These are phyloP conservation scores for Drosophila melanosoma DNA, from an alignment of 2,888 invertebrate species.

Conservation along the genomic window DNA sequence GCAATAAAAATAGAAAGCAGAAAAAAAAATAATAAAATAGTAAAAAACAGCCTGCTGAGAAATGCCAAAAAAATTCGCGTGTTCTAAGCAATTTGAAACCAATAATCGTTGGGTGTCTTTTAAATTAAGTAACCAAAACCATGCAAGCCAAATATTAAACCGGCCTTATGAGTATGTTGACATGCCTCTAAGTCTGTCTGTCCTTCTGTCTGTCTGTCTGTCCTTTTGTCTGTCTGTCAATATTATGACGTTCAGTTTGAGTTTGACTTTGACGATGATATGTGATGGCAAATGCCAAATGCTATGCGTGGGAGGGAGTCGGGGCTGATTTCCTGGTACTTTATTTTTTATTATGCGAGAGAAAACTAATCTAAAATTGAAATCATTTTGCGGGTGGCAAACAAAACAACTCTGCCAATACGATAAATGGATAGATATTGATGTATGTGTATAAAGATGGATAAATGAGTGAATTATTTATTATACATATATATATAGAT, in stretches of 20 bases:
- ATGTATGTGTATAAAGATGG: slow-evolving; percentile 26
- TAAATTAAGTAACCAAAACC: slow-evolving; percentile 77
- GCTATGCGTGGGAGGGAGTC: slow-evolving; percentile 18
- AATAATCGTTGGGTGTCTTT: slow-evolving; percentile 81
- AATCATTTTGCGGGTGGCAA: slow-evolving; percentile 73
- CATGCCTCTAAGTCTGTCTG: slow-evolving; percentile 45
- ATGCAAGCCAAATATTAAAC: slow-evolving; percentile 68
- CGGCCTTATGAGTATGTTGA: slow-evolving; percentile 52
- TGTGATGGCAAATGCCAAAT: slow-evolving; percentile 51
- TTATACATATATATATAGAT: slow-evolving; percentile 41
- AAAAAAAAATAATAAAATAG: slow-evolving; percentile 24
- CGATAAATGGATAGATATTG: slow-evolving; percentile 50
- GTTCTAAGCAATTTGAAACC: slow-evolving; percentile 78
- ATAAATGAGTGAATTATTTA: slow-evolving; percentile 20
- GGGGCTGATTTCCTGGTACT: slow-evolving; percentile 13
- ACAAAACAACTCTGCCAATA: slow-evolving; percentile 49
- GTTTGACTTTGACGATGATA: slow-evolving; percentile 38
- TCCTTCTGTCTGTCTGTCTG: slow-evolving; percentile 28
- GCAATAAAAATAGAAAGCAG: slow-evolving; percentile 24
- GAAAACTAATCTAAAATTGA: slow-evolving; percentile 82
- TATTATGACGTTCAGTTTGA: slow-evolving; percentile 10
- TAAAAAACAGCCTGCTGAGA: slow-evolving; percentile 24
- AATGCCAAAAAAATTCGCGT: slow-evolving; percentile 65
- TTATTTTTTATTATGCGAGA: slow-evolving; percentile 34
- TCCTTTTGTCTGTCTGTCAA: slow-evolving; percentile 20